phyloP scores from a whole-genome alignment of 2,797 vertebrate species.

The Crypturellus tataupa region DNA sequence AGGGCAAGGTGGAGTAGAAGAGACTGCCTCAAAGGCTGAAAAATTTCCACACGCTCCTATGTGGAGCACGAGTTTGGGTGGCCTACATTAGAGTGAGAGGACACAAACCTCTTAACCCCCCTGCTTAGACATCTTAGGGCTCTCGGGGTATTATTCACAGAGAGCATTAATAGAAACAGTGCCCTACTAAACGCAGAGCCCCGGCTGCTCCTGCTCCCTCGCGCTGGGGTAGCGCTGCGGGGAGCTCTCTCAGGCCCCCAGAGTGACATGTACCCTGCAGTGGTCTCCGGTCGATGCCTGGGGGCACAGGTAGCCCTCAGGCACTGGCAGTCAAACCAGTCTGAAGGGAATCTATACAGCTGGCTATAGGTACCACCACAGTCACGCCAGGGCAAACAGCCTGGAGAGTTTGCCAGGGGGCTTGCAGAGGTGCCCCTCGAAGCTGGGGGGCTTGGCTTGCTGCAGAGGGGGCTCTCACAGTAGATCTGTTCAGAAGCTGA shows the following conservation, averaged over 20 bases:
- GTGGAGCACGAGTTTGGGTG: not conserved
- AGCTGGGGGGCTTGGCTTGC: not conserved
- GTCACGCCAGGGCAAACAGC: not conserved
- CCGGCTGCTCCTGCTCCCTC: not conserved
- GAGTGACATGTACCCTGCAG: fast-evolving
- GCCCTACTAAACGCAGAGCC: not conserved
- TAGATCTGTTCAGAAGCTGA: not conserved
- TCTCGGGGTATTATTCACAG: not conserved
- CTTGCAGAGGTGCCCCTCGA: not conserved
- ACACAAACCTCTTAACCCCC: fast-evolving
- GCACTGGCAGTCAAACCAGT: not conserved
- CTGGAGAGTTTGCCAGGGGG: not conserved
- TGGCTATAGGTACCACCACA: not conserved
- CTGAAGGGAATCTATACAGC: not conserved
- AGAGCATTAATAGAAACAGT: not conserved
- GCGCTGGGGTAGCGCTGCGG: not conserved
- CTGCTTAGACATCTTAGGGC: not conserved
- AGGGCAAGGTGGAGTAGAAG: not conserved
- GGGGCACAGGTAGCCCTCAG: not conserved
- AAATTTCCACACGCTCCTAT: not conserved
- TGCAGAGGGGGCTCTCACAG: not conserved
- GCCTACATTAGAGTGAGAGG: not conserved
- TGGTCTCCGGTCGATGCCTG: not conserved
- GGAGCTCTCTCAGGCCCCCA: not conserved
- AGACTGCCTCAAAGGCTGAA: not conserved